A percentile compares a stretch with the other conserved stretches of the same genome.
These are phyloP conservation scores for Himantopus leucocephalus DNA, from an alignment of 2,113 vertebrate species.

Conservation along the genomic window DNA sequence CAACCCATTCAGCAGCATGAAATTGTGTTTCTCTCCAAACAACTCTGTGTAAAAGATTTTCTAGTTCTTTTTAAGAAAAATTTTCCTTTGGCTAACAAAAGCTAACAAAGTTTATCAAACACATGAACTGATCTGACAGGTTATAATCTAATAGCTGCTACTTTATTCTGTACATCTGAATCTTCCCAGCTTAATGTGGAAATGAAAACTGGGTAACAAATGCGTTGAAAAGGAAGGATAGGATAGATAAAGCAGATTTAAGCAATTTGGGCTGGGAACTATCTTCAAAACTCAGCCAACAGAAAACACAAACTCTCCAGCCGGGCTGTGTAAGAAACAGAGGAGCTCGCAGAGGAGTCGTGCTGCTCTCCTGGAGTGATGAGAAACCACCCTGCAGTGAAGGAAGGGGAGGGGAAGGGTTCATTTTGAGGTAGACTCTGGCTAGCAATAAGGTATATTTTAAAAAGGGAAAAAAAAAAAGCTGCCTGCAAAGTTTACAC, in stretches of 20 bases:
- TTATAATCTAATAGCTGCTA: not conserved
- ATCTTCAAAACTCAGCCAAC: not conserved
- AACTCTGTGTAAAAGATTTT: not conserved
- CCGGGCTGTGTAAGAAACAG: not conserved
- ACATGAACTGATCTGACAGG: not conserved
- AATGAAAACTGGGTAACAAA: not conserved
- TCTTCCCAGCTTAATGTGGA: not conserved
- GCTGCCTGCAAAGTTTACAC: constrained; percentile 25
- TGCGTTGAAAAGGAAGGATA: not conserved
- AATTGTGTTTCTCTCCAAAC: not conserved
- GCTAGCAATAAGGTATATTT: not conserved
- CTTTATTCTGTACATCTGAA: not conserved
- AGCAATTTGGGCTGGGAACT: not conserved
- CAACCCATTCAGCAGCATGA: not conserved
- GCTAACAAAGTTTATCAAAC: not conserved
- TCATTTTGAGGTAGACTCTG: not conserved
- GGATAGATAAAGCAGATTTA: not conserved
- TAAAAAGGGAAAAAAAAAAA: not conserved
- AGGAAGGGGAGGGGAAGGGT: not conserved
- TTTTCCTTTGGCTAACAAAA: not conserved
- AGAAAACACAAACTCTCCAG: not conserved
- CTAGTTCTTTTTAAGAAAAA: not conserved
- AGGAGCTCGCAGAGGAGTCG: fast-evolving
- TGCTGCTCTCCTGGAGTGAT: not conserved
- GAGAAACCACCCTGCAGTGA: not conserved